phyloP scores from a whole-genome alignment of 2,888 invertebrate species.

The Julus scanicus region DNA sequence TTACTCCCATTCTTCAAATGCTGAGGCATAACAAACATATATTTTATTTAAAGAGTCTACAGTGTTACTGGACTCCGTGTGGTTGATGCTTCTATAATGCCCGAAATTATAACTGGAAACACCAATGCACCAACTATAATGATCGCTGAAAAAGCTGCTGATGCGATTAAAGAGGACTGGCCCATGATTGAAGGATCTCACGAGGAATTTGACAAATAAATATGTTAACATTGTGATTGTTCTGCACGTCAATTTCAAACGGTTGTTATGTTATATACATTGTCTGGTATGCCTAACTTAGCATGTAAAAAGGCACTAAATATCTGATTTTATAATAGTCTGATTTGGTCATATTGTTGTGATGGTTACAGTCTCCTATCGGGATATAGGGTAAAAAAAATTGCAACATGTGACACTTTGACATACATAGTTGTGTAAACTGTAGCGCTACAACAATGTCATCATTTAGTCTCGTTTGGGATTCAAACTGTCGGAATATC shows the following conservation, averaged over 20 bases:
- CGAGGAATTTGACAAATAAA: background rate
- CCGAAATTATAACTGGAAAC: conserved; percentile 67
- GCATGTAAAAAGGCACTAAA: no score
- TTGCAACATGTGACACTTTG: no score
- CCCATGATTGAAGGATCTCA: background rate
- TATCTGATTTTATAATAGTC: no score
- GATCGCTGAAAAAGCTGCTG: conserved; percentile 51
- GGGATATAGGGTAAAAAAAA: no score
- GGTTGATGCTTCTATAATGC: conserved; percentile 70
- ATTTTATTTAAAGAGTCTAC: conserved; percentile 55
- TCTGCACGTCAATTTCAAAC: background rate
- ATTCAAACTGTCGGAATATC: no score
- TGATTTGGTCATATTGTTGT: no score
- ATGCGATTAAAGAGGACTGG: conserved; percentile 7
- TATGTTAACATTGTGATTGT: conserved; percentile 59
- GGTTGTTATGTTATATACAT: background rate
- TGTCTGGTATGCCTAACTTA: no score
- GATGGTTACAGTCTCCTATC: no score
- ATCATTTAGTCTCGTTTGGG: no score
- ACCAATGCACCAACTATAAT: conserved; percentile 53
- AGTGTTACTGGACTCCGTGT: conserved; percentile 67
- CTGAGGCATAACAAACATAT: background rate
- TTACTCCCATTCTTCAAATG: no score
- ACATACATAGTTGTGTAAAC: no score
- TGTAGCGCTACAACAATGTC: no score